phyloP scores from a whole-genome alignment of 2,797 vertebrate genomes.

The Tadarida brasiliensis region DNA sequence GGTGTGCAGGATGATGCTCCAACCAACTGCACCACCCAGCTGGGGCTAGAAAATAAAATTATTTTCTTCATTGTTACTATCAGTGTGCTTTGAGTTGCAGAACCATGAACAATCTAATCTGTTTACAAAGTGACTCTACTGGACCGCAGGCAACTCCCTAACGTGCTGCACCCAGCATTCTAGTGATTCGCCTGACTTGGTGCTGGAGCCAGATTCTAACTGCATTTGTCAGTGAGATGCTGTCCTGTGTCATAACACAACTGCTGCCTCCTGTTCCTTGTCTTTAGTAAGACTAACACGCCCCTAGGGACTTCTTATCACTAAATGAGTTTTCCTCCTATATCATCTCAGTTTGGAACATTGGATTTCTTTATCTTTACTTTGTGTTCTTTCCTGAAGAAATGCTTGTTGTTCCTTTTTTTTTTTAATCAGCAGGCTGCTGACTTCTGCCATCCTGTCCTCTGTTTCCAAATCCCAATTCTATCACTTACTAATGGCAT shows the following conservation, averaged over 20 bases:
- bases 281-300: neutral
- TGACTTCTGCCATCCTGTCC: neutral
- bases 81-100: neutral
- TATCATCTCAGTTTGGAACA: neutral
- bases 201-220: neutral
- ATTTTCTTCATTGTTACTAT: neutral
- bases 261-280: neutral
- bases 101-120: neutral
- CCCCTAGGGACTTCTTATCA: neutral
- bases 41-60: neutral
- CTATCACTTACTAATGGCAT: neutral
- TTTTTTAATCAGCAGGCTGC: neutral
- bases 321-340: neutral
- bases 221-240: neutral
- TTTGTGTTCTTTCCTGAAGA: conserved; percentile 23
- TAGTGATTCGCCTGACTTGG: neutral
- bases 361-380: neutral
- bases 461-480: neutral
- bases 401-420: neutral
- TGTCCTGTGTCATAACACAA: neutral
- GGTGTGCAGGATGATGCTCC: neutral
- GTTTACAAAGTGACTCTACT: neutral
- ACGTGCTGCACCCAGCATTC: neutral
- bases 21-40: neutral
- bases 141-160: neutral